phyloP scores from a whole-genome alignment of 1,140 invertebrate species.

The Saxidomus purpurata region DNA sequence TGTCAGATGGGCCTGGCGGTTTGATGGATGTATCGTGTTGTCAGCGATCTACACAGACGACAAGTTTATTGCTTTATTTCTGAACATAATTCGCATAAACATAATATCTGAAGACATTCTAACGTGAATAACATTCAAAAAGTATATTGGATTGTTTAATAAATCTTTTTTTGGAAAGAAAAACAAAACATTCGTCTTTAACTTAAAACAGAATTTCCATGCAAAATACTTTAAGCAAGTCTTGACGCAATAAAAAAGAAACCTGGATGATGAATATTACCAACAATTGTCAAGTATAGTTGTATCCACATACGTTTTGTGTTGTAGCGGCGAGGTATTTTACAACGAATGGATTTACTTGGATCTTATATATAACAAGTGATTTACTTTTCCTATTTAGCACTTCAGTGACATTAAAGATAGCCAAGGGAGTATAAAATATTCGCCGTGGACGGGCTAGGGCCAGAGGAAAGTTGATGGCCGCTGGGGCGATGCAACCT shows the following conservation, averaged over 20 bases:
- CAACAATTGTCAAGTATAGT: background rate
- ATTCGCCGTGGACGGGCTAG: background rate
- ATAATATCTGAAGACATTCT: background rate
- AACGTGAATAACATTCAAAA: slow-evolving; percentile 1
- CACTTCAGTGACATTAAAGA: background rate
- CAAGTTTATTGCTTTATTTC: slow-evolving; percentile 11
- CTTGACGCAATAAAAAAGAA: background rate
- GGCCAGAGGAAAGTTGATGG: background rate
- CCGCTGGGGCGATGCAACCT: slow-evolving; percentile 57
- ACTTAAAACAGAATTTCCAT: background rate
- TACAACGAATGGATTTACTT: background rate
- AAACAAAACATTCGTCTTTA: background rate
- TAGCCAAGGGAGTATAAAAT: background rate
- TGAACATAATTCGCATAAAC: slow-evolving; percentile 22
- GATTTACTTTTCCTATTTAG: background rate
- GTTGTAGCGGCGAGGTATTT: background rate
- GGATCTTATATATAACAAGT: background rate
- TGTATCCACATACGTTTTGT: background rate
- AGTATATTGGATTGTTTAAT: background rate
- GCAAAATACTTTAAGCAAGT: background rate
- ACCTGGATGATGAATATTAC: background rate
- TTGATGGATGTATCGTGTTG: slow-evolving; percentile 22
- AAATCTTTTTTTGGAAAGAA: background rate
- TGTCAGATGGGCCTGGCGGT: slow-evolving; percentile 19
- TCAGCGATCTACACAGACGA: background rate